phyloP scores from a whole-genome alignment of 2,888 invertebrate genomes.

The Tetranychus piercei region DNA sequence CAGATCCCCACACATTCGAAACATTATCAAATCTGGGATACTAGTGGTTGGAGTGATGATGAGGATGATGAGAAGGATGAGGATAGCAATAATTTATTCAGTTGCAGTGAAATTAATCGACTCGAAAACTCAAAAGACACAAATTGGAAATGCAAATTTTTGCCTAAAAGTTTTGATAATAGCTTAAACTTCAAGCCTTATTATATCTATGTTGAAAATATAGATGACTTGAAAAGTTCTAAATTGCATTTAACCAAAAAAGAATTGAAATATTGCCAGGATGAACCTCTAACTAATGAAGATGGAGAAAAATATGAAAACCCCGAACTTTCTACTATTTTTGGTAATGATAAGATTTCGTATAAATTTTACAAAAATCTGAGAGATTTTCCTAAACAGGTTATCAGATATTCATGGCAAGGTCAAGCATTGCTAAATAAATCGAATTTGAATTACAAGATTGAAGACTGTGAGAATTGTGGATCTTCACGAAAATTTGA shows the following conservation, averaged over 20 bases:
- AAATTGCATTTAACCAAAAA: constrained; percentile 9
- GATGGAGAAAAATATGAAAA: constrained; percentile 15
- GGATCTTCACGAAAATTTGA: constrained; percentile 55
- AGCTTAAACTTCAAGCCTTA: constrained; percentile 13
- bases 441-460: neutral
- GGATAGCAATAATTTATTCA: neutral
- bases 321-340: constrained; percentile 3
- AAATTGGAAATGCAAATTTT: neutral
- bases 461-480: constrained; percentile 45
- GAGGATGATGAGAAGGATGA: neutral
- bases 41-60: neutral
- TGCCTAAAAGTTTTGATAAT: neutral
- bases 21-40: neutral
- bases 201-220: constrained; percentile 18
- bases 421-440: constrained; percentile 16
- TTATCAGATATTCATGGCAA: constrained; percentile 18
- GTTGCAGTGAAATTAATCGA: neutral
- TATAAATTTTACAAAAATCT: constrained; percentile 20
- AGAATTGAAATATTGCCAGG: constrained; percentile 5
- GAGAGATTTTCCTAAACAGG: constrained; percentile 15
- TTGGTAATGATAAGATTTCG: constrained; percentile 11
- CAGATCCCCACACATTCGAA: neutral
- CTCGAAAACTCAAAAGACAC: neutral
- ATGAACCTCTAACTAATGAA: constrained; percentile 6
- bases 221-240: constrained; percentile 1